phyloP scores from a whole-genome alignment of 2,888 invertebrate species.

The Stratiomys singularior region DNA sequence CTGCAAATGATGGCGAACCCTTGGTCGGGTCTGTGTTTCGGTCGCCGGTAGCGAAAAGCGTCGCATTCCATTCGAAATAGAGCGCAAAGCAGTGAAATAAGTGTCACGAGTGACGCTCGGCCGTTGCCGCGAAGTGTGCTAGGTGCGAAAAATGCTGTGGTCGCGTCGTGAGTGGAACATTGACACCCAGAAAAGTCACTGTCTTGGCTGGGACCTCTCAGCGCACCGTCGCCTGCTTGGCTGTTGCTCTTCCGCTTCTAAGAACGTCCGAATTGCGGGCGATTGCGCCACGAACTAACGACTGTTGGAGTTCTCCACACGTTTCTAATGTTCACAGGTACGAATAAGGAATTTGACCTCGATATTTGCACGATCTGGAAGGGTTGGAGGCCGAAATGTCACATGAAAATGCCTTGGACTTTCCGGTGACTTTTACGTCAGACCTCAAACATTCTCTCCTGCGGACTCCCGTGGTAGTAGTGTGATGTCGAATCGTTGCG shows the following conservation, averaged over 20 bases:
- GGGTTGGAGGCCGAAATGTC: constrained; percentile 45
- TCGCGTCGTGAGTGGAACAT: constrained; percentile 9
- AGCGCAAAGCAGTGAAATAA: constrained; percentile 14
- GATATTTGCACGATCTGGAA: constrained; percentile 20
- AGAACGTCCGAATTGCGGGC: not conserved
- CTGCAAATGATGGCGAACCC: constrained; percentile 52
- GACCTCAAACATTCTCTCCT: constrained; percentile 39
- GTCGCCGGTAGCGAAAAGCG: constrained; percentile 48
- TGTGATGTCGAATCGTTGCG: constrained; percentile 33
- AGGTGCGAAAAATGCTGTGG: constrained; percentile 9
- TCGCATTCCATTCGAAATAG: constrained; percentile 11
- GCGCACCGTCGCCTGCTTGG: constrained; percentile 35
- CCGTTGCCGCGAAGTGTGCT: not conserved
- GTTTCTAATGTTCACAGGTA: constrained; percentile 10
- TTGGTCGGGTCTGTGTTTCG: constrained; percentile 47
- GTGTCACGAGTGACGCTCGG: not conserved
- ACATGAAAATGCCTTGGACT: constrained; percentile 47
- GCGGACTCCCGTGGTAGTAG: constrained; percentile 9
- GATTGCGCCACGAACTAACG: not conserved
- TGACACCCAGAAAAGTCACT: constrained; percentile 14
- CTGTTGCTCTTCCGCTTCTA: constrained; percentile 36
- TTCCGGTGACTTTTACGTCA: constrained; percentile 49
- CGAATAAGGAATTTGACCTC: constrained; percentile 18
- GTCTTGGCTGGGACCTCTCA: constrained; percentile 16
- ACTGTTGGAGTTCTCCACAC: not conserved